Base-by-base conservation (phyloP, 1,140 invertebrate species). In the Maniola jurtina region DNA sequence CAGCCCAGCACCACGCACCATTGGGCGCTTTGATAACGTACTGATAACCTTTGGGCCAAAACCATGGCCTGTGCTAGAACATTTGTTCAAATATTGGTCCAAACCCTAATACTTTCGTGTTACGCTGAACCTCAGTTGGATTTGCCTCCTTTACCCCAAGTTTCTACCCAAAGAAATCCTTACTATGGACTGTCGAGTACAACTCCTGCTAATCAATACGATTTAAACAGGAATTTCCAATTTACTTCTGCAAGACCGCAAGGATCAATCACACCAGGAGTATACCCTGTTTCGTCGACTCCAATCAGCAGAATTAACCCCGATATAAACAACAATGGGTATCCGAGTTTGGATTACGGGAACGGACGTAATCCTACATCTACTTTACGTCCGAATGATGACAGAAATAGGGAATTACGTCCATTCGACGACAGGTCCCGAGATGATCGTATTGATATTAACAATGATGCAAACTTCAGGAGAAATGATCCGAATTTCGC, bases 111-210 rank as follows among this genome's bases (percentile, higher is more conserved):
- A 15, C 59, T 76, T n/a, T 45, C 77, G 14, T 75, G 76, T 34
- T 66, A 69, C 6, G 76, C 80, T 3, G 73, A 82, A 45, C 91
- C 92, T 0, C 93, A 93, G 69, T 76, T 93, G 42, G 92, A 93
- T 73, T 72, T 93, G 42, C 92, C 92, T 6, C 92, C 91, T 4
- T 73, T 93, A 52, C 91, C 92, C 11, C 92, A 91, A 38, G 73
- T 83, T 55, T 91, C 91, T 2, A 85, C 89, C 2, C 88, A 79
- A 52, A 75, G 88, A 25, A 89, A 90, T 47, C 79, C 76, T 58
- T 85, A 80, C 9, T 84, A 81, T 52, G 84, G 85, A 2, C 64
- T 87, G 7, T 87, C 88, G 1, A 89, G 86, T 50, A 90, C 89
- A 0, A 81, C 76, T 16, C 82, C 88, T 36, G 81, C 79, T 16